A percentile compares a stretch with the other conserved stretches of the same genome.
Conservation (phyloP, 2,888 invertebrate genomes). For the Campoplex nolae region DNA sequence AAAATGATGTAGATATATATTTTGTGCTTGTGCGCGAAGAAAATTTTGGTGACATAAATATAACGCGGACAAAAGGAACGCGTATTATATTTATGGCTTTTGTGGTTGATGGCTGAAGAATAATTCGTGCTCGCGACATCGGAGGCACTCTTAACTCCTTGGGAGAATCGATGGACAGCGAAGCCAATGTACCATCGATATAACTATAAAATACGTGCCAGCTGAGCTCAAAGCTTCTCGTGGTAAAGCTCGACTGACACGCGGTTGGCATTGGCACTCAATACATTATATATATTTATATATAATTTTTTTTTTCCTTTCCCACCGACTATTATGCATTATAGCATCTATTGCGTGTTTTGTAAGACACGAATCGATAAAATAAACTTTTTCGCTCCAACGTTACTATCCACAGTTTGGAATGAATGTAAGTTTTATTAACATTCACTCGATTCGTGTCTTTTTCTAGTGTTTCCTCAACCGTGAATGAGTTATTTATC, state of each 20-base stretch:
- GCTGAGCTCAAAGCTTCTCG: slow-evolving; percentile 38
- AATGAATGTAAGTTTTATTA: slow-evolving; percentile 1
- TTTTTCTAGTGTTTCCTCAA: not conserved
- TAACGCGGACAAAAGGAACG: not conserved
- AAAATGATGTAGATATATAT: not conserved
- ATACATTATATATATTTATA: slow-evolving; percentile 7
- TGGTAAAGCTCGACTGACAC: slow-evolving; percentile 54
- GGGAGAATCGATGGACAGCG: slow-evolving; percentile 60
- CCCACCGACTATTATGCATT: slow-evolving; percentile 38
- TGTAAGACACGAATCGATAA: slow-evolving; percentile 43
- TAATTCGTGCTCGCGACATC: slow-evolving; percentile 60
- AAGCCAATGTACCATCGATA: slow-evolving; percentile 38
- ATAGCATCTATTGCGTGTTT: slow-evolving; percentile 51
- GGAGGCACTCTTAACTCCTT: slow-evolving; percentile 54
- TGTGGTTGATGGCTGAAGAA: slow-evolving; percentile 36
- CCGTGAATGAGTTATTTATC: not conserved
- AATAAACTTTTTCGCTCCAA: slow-evolving; percentile 9
- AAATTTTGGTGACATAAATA: not conserved
- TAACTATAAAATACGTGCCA: slow-evolving; percentile 40
- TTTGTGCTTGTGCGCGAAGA: not conserved
- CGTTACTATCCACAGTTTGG: not conserved
- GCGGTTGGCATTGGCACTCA: slow-evolving; percentile 60
- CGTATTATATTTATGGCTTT: slow-evolving; percentile 21
- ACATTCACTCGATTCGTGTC: not conserved
- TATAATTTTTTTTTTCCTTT: not conserved